phyloP scores from a whole-genome alignment of 2,797 vertebrate genomes.

The Acanthurus lineatus region DNA sequence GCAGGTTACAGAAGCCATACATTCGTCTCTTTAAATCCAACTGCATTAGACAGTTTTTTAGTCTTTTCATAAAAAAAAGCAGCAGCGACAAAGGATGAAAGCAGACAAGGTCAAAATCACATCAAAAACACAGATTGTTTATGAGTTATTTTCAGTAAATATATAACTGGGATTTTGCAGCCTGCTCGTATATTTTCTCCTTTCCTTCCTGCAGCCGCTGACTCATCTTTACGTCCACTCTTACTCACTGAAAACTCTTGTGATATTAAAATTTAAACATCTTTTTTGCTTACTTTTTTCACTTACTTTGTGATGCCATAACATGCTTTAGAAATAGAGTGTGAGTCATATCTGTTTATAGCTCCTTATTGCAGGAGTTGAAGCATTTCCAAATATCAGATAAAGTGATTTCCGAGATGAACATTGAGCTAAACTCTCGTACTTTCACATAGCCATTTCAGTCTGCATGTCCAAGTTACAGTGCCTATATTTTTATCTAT shows the following conservation, averaged over 20 bases:
- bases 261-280: no score
- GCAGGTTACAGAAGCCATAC: neutral
- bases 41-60: neutral
- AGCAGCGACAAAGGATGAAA: slow-evolving; percentile 1
- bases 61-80: neutral
- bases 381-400: neutral
- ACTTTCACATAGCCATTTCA: neutral
- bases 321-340: neutral
- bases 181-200: no score
- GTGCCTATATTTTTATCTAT: neutral
- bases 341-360: neutral
- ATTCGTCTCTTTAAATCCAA: neutral
- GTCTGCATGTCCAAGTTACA: neutral
- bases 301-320: no score
- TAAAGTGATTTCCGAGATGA: neutral
- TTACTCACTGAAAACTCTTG: no score
- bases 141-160: no score
- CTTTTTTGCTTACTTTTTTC: no score
- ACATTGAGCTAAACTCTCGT: neutral
- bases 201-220: no score
- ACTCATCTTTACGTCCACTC: no score
- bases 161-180: no score
- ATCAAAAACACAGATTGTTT: neutral
- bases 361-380: neutral
- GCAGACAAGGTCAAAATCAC: neutral